Evolutionary conservation across 1,140 invertebrate species (phyloP), one percentile per base, ranked within the genome.

Genomic region (Drosophila mauritiana): DNA sequence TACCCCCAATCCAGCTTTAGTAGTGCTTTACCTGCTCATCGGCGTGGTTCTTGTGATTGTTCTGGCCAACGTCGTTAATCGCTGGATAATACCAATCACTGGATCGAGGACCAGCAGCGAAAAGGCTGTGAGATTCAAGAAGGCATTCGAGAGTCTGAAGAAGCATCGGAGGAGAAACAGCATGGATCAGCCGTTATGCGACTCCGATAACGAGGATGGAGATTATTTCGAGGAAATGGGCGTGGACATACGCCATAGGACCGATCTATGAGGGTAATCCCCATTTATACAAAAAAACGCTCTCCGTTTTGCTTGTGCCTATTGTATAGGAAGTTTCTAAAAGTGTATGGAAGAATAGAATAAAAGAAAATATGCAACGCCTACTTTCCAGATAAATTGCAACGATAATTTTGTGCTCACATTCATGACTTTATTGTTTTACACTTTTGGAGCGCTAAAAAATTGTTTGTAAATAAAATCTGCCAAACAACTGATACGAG

Each of bases 211-310:
- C 40, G 72, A 49, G 15, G 53, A 64, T n/a, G 63, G 51, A 1
- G 55, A 69, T 15, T 58, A 59, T 22, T 78, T 76, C 8, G 81
- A 80, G 58, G 81, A 85, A 70, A 62, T 80, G 73, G 81, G 67
- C 58, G 81, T 76, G 34, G 72, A 84, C 31, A 77, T 68, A 49
- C 62, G 80, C n/a, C 51, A 61, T 65, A 62, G 59, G 8, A 57
- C 72, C 0, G 65, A 73, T 37, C 65, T 84, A 7, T 81, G 31
- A 13, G 27, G 12, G 12, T 15, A 20, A 27, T 1, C 15, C 2
- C 8, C 27, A 7, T 8, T 31, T 7, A 7, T 31, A 31, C 27
- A 7, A 8, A 31, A n/a, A n/a, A n/a, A n/a, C n/a, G n/a, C 27
- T 31, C 2, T 31, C 7, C 8, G 7, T 2, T 15, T 15, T n/a